These are phyloP conservation scores for Heliopora coerulea DNA, from an alignment of 92 coral and sea anemone species.

Conservation along the genomic window DNA sequence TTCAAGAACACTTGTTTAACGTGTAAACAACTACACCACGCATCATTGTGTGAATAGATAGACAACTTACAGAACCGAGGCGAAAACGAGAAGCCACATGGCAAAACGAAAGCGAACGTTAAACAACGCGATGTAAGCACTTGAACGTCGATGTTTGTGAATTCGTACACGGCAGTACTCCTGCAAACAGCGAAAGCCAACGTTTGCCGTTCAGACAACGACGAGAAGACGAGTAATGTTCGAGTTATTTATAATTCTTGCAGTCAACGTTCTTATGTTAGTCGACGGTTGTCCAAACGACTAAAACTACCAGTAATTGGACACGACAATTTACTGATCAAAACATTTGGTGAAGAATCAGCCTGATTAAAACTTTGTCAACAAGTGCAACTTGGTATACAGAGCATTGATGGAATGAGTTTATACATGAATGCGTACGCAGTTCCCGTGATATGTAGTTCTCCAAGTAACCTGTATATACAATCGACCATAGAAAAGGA, in stretches of 20 bases:
- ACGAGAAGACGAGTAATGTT: constrained; percentile 16
- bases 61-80: neutral
- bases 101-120: neutral
- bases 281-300: constrained; percentile 36
- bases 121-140: neutral
- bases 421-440: constrained; percentile 50
- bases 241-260: constrained; percentile 35
- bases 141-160: neutral
- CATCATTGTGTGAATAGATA: neutral
- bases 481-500: too few species aligned
- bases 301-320: constrained; percentile 47
- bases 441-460: constrained; percentile 53
- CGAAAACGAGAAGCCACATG: neutral
- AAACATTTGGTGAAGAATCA: constrained; percentile 31
- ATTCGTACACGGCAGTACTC: constrained; percentile 30
- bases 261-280: constrained; percentile 49
- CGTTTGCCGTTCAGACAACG: constrained; percentile 5
- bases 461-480: too few species aligned
- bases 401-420: constrained; percentile 39
- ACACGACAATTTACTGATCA: constrained; percentile 51
- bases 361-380: constrained; percentile 37
- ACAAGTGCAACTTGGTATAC: constrained; percentile 38
- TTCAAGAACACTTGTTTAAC: neutral
- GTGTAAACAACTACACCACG: neutral
- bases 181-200: constrained; percentile 40